Percentiles rank a stretch among this genome's conserved stretches.
phyloP scores from a whole-genome alignment of 2,888 invertebrate species.

The Phragmatobia fuliginosa region DNA sequence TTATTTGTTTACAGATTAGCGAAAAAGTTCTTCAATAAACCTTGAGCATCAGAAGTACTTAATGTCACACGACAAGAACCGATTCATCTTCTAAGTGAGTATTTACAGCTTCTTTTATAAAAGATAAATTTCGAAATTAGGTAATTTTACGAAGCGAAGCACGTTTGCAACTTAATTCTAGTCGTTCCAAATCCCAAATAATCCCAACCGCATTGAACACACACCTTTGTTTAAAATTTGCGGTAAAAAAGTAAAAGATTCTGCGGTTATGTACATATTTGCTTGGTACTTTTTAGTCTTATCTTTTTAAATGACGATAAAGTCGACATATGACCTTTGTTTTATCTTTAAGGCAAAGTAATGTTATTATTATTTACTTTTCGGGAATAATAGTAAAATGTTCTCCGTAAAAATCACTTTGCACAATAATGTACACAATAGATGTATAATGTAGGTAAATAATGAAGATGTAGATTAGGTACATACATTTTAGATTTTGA shows the following conservation, averaged over 20 bases:
- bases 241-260: not conserved
- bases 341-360: conserved; percentile 3
- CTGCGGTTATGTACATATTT: not conserved
- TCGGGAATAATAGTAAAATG: not conserved
- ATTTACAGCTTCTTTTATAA: not conserved
- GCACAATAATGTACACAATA: no score
- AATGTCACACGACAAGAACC: not conserved
- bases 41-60: not conserved
- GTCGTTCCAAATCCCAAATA: no score
- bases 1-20: not conserved
- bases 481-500: no score
- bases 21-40: not conserved
- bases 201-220: no score
- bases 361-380: not conserved
- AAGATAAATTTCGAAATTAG: no score
- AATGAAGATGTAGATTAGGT: no score
- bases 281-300: not conserved
- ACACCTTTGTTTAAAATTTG: no score
- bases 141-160: not conserved
- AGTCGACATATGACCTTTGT: conserved; percentile 8
- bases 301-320: not conserved
- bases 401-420: not conserved
- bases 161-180: no score
- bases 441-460: no score
- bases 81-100: conserved; percentile 1